Evolutionary conservation across 1,140 invertebrate genomes (phyloP).

Genomic region (Bursaphelenchus mucronatus): DNA sequence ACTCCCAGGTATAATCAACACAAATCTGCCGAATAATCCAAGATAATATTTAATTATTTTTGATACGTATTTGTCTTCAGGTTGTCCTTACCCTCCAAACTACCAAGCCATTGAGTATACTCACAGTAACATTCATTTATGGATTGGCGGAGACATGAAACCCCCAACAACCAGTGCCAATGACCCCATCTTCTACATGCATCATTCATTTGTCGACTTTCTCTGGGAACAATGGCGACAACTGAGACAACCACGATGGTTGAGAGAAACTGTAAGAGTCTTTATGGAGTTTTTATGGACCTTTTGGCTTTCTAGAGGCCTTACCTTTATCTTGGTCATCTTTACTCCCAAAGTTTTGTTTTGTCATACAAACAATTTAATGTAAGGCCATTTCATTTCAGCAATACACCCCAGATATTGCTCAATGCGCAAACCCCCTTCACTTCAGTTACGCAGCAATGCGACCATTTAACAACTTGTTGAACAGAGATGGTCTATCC

Average conservation of each 20-base stretch:
- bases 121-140: slow-evolving; percentile 59
- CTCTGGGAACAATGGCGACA: slow-evolving; percentile 61
- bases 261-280: slow-evolving; percentile 29
- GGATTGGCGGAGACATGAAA: slow-evolving; percentile 56
- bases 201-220: slow-evolving; percentile 63
- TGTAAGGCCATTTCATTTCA: slow-evolving; percentile 27
- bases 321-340: neutral
- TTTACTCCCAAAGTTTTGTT: neutral
- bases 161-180: slow-evolving; percentile 56
- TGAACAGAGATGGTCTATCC: slow-evolving; percentile 56
- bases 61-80: neutral
- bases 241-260: slow-evolving; percentile 42
- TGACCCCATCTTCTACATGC: slow-evolving; percentile 62
- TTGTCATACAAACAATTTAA: slow-evolving; percentile 3
- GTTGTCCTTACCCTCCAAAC: slow-evolving; percentile 55
- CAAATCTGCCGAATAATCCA: neutral
- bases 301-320: neutral
- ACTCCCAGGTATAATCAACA: slow-evolving; percentile 24
- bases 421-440: slow-evolving; percentile 51
- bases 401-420: slow-evolving; percentile 52
- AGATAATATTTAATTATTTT: slow-evolving; percentile 1
- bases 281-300: neutral
- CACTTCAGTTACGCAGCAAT: slow-evolving; percentile 58
- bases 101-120: slow-evolving; percentile 55
- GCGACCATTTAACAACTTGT: slow-evolving; percentile 49